phyloP scores from a whole-genome alignment of 2,113 vertebrate species.

The Etheostoma spectabile region DNA sequence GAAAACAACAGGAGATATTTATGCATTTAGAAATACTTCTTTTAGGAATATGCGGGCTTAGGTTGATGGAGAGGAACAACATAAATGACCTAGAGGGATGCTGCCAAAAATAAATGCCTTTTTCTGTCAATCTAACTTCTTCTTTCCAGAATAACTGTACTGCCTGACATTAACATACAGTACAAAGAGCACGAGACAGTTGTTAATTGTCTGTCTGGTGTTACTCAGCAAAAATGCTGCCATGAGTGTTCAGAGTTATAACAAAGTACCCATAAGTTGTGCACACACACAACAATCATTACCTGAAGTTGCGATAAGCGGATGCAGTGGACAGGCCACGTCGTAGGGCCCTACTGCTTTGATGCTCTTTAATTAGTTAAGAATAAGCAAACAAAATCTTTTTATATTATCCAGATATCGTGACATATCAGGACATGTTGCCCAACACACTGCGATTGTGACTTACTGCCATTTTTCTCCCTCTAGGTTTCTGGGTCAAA shows the following conservation, averaged over 20 bases:
- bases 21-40: constrained; percentile 10
- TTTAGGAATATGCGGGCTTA: background rate
- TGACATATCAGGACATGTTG: background rate
- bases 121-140: constrained; percentile 6
- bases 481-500: constrained; percentile 44
- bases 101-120: background rate
- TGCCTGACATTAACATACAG: background rate
- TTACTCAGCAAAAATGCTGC: constrained; percentile 54
- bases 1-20: background rate
- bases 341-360: constrained; percentile 3
- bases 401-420: background rate
- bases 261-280: constrained; percentile 20
- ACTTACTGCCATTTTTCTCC: constrained; percentile 26
- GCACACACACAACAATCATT: constrained; percentile 29
- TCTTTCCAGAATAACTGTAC: constrained; percentile 17
- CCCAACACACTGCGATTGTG: background rate
- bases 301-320: constrained; percentile 36
- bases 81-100: background rate
- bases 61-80: background rate
- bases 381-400: background rate
- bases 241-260: constrained; percentile 43
- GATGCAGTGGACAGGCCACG: background rate
- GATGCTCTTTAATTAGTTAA: background rate
- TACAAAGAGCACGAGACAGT: constrained; percentile 18
- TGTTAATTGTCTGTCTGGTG: background rate